Evolutionary conservation across 1,140 invertebrate genomes (phyloP), one percentile per base, ranked within the genome.

Genomic region (Meloidogyne hapla): DNA sequence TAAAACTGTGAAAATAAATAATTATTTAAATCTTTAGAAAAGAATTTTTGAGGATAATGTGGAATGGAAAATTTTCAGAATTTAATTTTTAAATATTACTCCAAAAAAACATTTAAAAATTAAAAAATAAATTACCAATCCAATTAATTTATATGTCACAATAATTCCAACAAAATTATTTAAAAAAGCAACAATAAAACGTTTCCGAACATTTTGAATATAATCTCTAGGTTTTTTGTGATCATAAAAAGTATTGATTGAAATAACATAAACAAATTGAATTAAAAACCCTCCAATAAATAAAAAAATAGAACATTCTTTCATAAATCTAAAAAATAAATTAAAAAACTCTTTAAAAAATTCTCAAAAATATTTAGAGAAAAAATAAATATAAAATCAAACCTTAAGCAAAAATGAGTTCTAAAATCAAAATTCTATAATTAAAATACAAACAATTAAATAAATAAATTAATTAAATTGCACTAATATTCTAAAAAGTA

Each of bases 161-260:
- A 68, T 1, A 64, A 77, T 38, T 21, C 26, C 48, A 21, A 75
- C 15, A 23, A 48, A 12, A 67, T 77, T 77, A 25, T 77, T 77
- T 42, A 62, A 38, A 23, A 77, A 23, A 28, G 67, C 76, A 45
- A 74, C 76, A 21, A 69, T 25, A 77, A 77, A 75, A 23, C 76
- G 76, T 62, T 45, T 64, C 45, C 62, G 38, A 21, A 76, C 62
- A 77, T 65, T 68, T n/a, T 26, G 68, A 48, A 63, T 25, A 75
- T 77, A 42, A 62, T 75, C 62, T 18, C 74, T 63, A 2, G 23
- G 26, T 18, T 38, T 67, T n/a, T 33, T n/a, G 9, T 56, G 42
- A 45, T 65, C 62, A 67, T 77, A 74, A 77, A 77, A 77, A n/a
- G 73, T 65, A 40, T 78, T 63, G 2, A 77, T 77, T 40, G 73